Conservation (phyloP, 2,113 vertebrate species). For the Daboia siamensis region DNA sequence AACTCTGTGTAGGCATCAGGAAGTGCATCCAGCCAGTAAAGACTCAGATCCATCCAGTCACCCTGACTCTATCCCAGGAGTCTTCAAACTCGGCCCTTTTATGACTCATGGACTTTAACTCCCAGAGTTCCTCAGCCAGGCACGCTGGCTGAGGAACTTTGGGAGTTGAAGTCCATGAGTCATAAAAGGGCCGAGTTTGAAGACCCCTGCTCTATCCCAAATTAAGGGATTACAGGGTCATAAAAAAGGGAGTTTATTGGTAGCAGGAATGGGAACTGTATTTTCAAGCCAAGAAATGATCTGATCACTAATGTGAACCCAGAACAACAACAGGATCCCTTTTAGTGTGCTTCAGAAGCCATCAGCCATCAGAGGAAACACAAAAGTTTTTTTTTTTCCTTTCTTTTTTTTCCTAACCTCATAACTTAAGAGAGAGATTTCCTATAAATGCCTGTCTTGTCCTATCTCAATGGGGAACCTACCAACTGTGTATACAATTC, state of each 20-base stretch:
- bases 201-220: too few relatives aligned
- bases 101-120: too few relatives aligned
- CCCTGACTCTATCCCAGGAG: background rate
- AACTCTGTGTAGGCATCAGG: background rate
- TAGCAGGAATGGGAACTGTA: background rate
- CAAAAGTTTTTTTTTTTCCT: background rate
- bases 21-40: background rate
- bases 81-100: too few relatives aligned
- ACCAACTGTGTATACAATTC: background rate
- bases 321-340: background rate
- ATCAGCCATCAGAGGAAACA: background rate
- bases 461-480: background rate
- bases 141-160: too few relatives aligned
- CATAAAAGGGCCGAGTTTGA: too few relatives aligned
- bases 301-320: background rate
- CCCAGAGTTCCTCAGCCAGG: too few relatives aligned
- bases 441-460: background rate
- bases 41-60: background rate
- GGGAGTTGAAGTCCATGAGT: too few relatives aligned
- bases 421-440: slow-evolving; percentile 2
- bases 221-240: background rate
- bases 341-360: background rate
- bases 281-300: background rate
- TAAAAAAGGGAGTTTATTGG: background rate
- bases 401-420: background rate